Percentiles rank a stretch among this genome's conserved stretches.
Conservation (phyloP, 2,113 vertebrate genomes). For the Corythornis vintsioides region DNA sequence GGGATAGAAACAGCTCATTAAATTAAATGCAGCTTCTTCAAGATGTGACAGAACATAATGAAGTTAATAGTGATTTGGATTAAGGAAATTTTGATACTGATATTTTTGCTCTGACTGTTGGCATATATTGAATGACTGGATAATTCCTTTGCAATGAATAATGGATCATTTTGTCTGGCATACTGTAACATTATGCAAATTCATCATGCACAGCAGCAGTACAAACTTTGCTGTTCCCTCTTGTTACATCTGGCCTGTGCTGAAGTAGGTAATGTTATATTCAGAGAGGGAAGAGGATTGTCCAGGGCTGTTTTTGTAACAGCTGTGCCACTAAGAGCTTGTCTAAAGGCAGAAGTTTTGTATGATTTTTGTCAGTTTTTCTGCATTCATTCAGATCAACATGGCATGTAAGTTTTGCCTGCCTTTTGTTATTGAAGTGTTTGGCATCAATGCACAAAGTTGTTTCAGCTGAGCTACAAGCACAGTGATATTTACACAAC, state of each 20-base stretch:
- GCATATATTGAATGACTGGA: constrained; percentile 69
- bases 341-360: not conserved
- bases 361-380: not conserved
- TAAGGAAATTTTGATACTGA: constrained; percentile 62
- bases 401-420: not conserved
- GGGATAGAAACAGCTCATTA: constrained; percentile 45
- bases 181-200: constrained; percentile 62
- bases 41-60: constrained; percentile 65
- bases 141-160: constrained; percentile 71
- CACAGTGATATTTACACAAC: not conserved
- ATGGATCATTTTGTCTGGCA: constrained; percentile 69
- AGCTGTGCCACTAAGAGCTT: not conserved
- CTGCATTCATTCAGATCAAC: not conserved
- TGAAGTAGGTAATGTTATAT: not conserved
- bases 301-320: not conserved
- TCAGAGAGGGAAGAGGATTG: not conserved
- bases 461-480: not conserved
- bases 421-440: not conserved
- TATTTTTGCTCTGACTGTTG: constrained; percentile 70
- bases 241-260: not conserved
- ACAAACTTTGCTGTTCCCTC: constrained; percentile 44
- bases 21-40: constrained; percentile 33
- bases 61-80: constrained; percentile 61
- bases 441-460: not conserved
- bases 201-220: not conserved